These are phyloP conservation scores for Crotalus viridis DNA, from an alignment of 2,113 vertebrate genomes.

Conservation along the genomic window DNA sequence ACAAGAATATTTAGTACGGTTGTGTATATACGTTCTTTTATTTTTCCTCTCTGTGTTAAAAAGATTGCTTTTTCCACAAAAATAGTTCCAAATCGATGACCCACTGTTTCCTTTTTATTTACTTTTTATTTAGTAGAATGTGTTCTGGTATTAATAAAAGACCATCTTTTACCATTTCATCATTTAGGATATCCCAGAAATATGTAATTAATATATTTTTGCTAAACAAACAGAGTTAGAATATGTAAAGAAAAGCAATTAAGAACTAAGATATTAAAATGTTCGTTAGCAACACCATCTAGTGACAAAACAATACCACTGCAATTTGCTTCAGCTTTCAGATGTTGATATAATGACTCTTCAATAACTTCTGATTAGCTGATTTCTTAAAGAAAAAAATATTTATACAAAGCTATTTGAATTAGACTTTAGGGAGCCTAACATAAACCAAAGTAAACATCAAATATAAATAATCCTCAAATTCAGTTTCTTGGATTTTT, in stretches of 20 bases:
- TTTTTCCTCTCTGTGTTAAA: background rate
- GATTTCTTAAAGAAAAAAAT: background rate
- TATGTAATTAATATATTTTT: background rate
- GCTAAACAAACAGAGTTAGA: background rate
- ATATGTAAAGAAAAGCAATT: background rate
- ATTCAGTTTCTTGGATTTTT: background rate
- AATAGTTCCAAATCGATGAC: background rate
- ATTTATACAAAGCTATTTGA: background rate
- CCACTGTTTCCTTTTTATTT: background rate
- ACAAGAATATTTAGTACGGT: background rate
- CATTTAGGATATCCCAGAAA: background rate
- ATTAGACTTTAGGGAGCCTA: background rate
- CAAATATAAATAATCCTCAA: background rate
- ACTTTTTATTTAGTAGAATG: background rate
- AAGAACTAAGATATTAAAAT: background rate
- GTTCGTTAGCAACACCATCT: conserved; percentile 7
- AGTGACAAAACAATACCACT: background rate
- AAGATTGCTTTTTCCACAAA: background rate
- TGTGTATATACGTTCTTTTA: background rate
- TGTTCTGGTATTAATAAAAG: background rate
- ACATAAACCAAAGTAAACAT: background rate
- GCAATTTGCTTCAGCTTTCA: background rate
- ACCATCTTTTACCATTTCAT: background rate
- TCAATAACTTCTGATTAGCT: background rate
- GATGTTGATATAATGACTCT: background rate